Evolutionary conservation across 2,888 invertebrate genomes (phyloP), one percentile per base, ranked within the genome.

Genomic region (Aromia moschata): DNA sequence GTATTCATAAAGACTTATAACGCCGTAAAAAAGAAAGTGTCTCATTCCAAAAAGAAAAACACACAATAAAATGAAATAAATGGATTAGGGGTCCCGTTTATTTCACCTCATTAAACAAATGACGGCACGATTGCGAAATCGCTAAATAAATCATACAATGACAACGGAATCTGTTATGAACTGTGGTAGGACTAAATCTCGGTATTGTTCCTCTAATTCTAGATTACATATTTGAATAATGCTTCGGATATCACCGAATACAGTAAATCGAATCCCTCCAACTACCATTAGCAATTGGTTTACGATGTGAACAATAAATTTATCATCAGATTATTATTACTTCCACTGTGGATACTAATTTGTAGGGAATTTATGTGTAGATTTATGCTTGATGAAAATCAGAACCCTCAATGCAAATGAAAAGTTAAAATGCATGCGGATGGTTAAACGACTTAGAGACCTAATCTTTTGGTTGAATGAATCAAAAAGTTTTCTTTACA

Each of bases 121-220:
- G 43, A 20, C 16, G 43, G 43, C 2, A 5, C 20, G 14, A 20
- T 2, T 25, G 43, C 7, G 25, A 33, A 43, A 12, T 14, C 18
- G 14, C 20, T 43, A 43, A 37, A 37, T 49, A 49, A 49, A 49
- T 49, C 52, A 16, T 41, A 43, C 58, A 72, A 69, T 71, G 72
- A 72, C 71, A 72, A 68, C 66, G 57, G 66, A 72, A 73, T 73
- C 71, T 68, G 65, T 64, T 65, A 68, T 70, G 72, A 74, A 71
- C 72, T 73, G 73, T 69, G 71, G 73, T 64, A 61, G 63, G 64
- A 56, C 58, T 62, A 70, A 74, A 74, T 74, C 74, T 52, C 72
- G 54, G 65, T 66, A 68, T 69, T 69, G 69, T 68, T 62, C 58
- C 60, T 63, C 65, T 71, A 71, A 72, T 71, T 67, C 71, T 68